A percentile compares a stretch with the other conserved stretches of the same genome.
Evolutionary conservation across 1,140 invertebrate genomes (phyloP).

Genomic region (Leptonema lineaticorne): DNA sequence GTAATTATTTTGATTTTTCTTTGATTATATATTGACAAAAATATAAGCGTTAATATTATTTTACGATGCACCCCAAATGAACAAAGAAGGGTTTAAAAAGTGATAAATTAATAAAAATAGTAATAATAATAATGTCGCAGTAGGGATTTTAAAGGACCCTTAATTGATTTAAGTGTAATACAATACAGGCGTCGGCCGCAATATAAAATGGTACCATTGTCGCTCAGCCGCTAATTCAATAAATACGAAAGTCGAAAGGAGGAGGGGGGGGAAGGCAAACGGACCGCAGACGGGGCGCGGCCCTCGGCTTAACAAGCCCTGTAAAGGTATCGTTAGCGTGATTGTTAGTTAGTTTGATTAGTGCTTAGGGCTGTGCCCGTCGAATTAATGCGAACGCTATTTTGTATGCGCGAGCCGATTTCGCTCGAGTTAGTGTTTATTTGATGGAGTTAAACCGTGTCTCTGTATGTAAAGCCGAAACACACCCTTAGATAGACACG

Average conservation of each 20-base stretch:
- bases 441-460: slow-evolving; percentile 29
- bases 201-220: slow-evolving; percentile 22
- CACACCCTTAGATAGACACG: too few relatives aligned
- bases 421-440: slow-evolving; percentile 35
- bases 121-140: too few relatives aligned
- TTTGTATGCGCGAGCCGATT: slow-evolving; percentile 29
- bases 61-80: too few relatives aligned
- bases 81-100: too few relatives aligned
- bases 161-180: slow-evolving; percentile 31
- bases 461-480: too few relatives aligned
- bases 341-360: slow-evolving; percentile 41
- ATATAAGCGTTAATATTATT: too few relatives aligned
- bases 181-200: slow-evolving; percentile 14
- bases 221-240: slow-evolving; percentile 25
- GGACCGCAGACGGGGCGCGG: slow-evolving; percentile 2
- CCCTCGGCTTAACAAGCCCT: slow-evolving; percentile 26
- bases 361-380: slow-evolving; percentile 20
- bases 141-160: slow-evolving; percentile 8
- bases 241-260: slow-evolving; percentile 30
- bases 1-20: too few relatives aligned
- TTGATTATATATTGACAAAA: too few relatives aligned
- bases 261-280: too few relatives aligned
- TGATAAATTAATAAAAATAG: too few relatives aligned
- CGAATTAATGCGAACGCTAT: slow-evolving; percentile 22
- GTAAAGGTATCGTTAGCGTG: slow-evolving; percentile 42